Conservation (phyloP, 2,888 invertebrate genomes). For the Malacosoma neustria region DNA sequence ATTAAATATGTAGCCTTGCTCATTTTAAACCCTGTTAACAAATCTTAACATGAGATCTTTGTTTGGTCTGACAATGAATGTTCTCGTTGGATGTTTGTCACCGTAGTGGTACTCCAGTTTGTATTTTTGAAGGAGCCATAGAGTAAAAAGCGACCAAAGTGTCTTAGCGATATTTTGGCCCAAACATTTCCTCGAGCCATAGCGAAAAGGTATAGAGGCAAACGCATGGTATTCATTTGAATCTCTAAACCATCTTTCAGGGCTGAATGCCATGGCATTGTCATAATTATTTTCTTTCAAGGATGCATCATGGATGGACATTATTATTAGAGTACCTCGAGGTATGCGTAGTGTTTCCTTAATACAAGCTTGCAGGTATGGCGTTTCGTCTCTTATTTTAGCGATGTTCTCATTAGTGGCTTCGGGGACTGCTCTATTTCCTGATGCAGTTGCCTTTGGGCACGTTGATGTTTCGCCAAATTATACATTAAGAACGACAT, state of each 20-base stretch:
- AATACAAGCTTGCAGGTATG: slow-evolving; percentile 78
- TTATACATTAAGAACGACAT: slow-evolving; percentile 79
- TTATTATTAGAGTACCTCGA: slow-evolving; percentile 76
- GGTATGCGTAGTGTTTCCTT: slow-evolving; percentile 77
- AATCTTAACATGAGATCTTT: slow-evolving; percentile 78
- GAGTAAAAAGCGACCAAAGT: slow-evolving; percentile 71
- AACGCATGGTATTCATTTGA: slow-evolving; percentile 61
- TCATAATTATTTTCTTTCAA: slow-evolving; percentile 79
- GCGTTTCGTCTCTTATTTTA: slow-evolving; percentile 40
- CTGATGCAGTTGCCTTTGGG: slow-evolving; percentile 76
- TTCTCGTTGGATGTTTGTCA: slow-evolving; percentile 73
- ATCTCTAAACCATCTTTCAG: slow-evolving; percentile 78
- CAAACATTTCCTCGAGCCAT: slow-evolving; percentile 76
- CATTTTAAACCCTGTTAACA: slow-evolving; percentile 76
- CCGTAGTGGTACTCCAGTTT: slow-evolving; percentile 80
- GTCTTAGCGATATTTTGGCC: slow-evolving; percentile 77
- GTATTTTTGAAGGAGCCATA: slow-evolving; percentile 76
- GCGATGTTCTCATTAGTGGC: slow-evolving; percentile 23
- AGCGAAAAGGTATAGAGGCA: slow-evolving; percentile 78
- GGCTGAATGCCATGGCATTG: slow-evolving; percentile 74
- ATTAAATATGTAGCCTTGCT: no score
- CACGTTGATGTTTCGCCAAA: slow-evolving; percentile 77
- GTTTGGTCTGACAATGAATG: slow-evolving; percentile 75
- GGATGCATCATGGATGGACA: slow-evolving; percentile 77
- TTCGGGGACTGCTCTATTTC: slow-evolving; percentile 63